Evolutionary conservation across 2,888 invertebrate species (phyloP).

Genomic region (Drosophila anceps): DNA sequence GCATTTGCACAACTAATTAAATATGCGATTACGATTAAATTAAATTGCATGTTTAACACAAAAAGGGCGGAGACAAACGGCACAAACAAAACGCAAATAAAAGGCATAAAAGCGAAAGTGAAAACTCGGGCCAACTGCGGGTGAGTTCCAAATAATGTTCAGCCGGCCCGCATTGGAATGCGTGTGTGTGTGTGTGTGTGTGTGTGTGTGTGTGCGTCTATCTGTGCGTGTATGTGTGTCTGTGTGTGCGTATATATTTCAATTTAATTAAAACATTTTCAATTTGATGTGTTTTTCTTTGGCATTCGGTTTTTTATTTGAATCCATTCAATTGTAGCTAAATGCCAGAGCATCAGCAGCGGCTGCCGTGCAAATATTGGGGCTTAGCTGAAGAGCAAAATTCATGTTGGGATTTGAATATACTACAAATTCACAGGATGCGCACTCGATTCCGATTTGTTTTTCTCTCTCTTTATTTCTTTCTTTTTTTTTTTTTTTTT

Average conservation of each 20-base stretch:
- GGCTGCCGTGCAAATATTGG: slow-evolving; percentile 40
- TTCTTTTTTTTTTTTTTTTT: background rate
- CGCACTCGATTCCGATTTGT: slow-evolving; percentile 15
- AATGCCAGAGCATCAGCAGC: slow-evolving; percentile 35
- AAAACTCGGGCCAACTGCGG: slow-evolving; percentile 5
- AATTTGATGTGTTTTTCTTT: slow-evolving; percentile 33
- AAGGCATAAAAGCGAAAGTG: slow-evolving; percentile 25
- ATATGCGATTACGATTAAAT: slow-evolving; percentile 59
- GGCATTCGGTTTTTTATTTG: slow-evolving; percentile 37
- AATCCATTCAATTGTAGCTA: slow-evolving; percentile 37
- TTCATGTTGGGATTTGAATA: slow-evolving; percentile 17
- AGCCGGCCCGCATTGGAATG: slow-evolving; percentile 6
- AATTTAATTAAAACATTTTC: slow-evolving; percentile 70
- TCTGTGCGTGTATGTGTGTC: background rate
- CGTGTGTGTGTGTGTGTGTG: background rate
- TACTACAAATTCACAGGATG: slow-evolving; percentile 5
- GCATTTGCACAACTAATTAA: slow-evolving; percentile 59
- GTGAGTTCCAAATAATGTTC: slow-evolving; percentile 6
- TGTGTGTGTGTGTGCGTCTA: background rate
- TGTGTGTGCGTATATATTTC: slow-evolving; percentile 35
- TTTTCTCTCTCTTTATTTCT: background rate
- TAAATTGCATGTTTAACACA: slow-evolving; percentile 56
- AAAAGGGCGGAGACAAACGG: background rate
- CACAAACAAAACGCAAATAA: slow-evolving; percentile 4
- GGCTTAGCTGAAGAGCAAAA: slow-evolving; percentile 12